These are phyloP conservation scores for Diplodus puntazzo DNA, from an alignment of 2,797 vertebrate species.

Conservation along the genomic window DNA sequence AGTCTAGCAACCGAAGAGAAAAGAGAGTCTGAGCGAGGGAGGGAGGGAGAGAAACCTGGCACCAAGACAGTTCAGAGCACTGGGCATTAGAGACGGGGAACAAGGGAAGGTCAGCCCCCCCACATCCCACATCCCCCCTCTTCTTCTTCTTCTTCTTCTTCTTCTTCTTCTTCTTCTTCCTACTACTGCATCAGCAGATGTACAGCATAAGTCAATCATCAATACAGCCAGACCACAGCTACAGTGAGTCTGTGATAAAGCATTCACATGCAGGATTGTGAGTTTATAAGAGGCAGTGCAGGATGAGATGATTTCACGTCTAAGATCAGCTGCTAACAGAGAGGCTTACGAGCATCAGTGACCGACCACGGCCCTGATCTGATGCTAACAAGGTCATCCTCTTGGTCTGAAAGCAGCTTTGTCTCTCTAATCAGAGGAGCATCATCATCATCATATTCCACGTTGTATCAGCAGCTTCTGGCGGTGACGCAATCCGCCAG, in stretches of 20 bases:
- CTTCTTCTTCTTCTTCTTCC: constrained; percentile 32
- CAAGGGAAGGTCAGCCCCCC: constrained; percentile 70
- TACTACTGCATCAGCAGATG: constrained; percentile 73
- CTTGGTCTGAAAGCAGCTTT: constrained; percentile 71
- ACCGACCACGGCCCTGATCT: constrained; percentile 50
- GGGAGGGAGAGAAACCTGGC: constrained; percentile 70
- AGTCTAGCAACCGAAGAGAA: constrained; percentile 71
- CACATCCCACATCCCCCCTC: background rate
- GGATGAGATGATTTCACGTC: constrained; percentile 52
- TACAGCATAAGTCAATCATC: constrained; percentile 63
- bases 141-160: background rate
- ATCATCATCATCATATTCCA: constrained; percentile 65
- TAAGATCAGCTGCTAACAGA: constrained; percentile 41
- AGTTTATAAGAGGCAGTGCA: constrained; percentile 18
- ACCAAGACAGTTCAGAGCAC: constrained; percentile 60
- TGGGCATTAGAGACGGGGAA: constrained; percentile 69
- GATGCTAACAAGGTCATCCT: constrained; percentile 70
- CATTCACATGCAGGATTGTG: constrained; percentile 48
- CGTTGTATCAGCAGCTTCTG: constrained; percentile 53
- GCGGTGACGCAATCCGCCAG: constrained; percentile 43
- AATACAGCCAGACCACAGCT: constrained; percentile 62
- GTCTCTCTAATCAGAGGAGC: constrained; percentile 62
- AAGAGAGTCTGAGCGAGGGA: constrained; percentile 55
- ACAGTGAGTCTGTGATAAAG: constrained; percentile 57
- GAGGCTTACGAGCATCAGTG: constrained; percentile 59